Base-by-base conservation (phyloP, 2,797 vertebrate species). In the Hemibagrus guttatus region DNA sequence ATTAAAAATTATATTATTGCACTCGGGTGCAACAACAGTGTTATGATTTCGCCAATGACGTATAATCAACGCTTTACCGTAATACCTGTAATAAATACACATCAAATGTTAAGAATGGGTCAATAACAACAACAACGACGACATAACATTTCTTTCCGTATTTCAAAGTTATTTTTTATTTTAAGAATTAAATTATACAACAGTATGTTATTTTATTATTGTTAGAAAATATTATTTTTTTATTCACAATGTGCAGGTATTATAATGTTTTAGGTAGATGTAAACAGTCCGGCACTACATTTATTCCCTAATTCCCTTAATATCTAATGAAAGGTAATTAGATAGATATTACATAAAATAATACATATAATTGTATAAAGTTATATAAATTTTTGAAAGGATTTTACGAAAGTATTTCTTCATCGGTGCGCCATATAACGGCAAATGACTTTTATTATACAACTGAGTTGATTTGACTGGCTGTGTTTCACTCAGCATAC, bases 371-470 rank as follows among this genome's bases (percentile, higher is more conserved):
- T 59, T 21, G 2, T 54, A 11, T 19, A 35, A 1, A 19, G 17
- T 39, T 35, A 39, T 59, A 61, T 42, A 2, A 0, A 6, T 46
- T 46, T 46, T 46, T 6, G 6, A n/a, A n/a, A n/a, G n/a, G n/a
- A n/a, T n/a, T n/a, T 46, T 13, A 61, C 13, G 4, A 59, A 79
- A 59, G 19, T 35, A 58, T 19, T 76, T 35, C 49, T n/a, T 71
- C 21, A 39, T 39, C 26, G 17, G 3, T 1, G 39, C 35, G n/a
- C n/a, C 2, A n/a, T 6, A n/a, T 6, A 5, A 6, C 23, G 54
- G 39, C 1, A 2, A 21, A 63, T n/a, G 71, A 80, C 81, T 80
- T 87, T 87, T 87, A 84, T 81, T 80, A 1, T 83, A 13, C 39
- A 79, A 49, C 23, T 14, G 8, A 66, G 23, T 13, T 49, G n/a